A percentile compares a stretch with the other conserved stretches of the same genome.
These are phyloP conservation scores for Epizoanthus ramosus DNA, from an alignment of 92 coral and sea anemone species.

Conservation along the genomic window DNA sequence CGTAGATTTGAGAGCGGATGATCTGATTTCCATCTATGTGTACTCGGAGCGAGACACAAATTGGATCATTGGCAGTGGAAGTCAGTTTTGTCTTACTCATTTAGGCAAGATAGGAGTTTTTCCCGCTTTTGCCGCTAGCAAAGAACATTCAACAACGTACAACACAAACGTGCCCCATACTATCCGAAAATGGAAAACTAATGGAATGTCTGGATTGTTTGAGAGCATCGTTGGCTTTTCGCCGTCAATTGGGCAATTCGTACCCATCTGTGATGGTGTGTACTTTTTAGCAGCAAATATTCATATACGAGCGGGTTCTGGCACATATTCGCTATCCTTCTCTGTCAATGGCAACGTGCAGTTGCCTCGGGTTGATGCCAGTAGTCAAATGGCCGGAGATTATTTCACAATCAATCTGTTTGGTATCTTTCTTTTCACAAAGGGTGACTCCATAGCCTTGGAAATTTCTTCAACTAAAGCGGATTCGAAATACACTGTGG, in stretches of 20 bases:
- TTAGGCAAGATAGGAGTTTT: constrained; percentile 50
- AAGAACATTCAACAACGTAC: background rate
- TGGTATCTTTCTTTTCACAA: constrained; percentile 42
- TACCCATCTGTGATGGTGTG: constrained; percentile 57
- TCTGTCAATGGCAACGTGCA: constrained; percentile 46
- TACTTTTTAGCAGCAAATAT: constrained; percentile 64
- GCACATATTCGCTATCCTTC: constrained; percentile 33
- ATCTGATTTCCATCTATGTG: constrained; percentile 49
- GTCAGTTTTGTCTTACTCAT: constrained; percentile 56
- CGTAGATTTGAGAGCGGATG: constrained; percentile 51
- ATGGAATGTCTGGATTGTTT: constrained; percentile 51
- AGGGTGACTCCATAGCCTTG: constrained; percentile 55
- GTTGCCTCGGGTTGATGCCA: constrained; percentile 32
- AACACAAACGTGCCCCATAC: background rate
- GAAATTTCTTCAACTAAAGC: constrained; percentile 21
- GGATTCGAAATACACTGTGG: constrained; percentile 1
- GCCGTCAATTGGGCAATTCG: constrained; percentile 57
- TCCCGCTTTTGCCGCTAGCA: constrained; percentile 60
- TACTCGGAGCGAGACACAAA: constrained; percentile 60
- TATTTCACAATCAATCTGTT: constrained; percentile 47
- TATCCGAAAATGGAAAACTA: constrained; percentile 64
- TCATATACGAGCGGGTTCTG: constrained; percentile 41
- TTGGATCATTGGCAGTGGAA: constrained; percentile 55
- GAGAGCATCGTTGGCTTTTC: constrained; percentile 61
- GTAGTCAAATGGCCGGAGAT: background rate